These are phyloP conservation scores for Vulpes vulpes DNA, from an alignment of 2,113 vertebrate genomes.

Conservation along the genomic window DNA sequence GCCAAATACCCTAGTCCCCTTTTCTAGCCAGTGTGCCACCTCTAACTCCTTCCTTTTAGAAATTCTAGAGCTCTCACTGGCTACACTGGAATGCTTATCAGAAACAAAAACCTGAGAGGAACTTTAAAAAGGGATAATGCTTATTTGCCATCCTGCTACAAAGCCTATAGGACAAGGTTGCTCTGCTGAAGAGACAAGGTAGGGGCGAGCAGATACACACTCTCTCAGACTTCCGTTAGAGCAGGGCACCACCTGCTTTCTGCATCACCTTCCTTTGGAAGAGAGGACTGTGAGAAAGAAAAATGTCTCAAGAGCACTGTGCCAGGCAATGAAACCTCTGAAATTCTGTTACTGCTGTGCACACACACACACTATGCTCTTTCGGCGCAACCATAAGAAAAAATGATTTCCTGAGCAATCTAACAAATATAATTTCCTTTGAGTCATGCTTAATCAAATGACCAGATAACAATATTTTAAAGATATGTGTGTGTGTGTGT, in stretches of 20 bases:
- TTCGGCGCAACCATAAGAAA: constrained; percentile 1
- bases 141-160: background rate
- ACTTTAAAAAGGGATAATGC: background rate
- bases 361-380: background rate
- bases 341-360: background rate
- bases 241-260: background rate
- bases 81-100: background rate
- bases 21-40: background rate
- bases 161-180: background rate
- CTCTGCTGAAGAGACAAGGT: background rate
- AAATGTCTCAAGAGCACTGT: background rate
- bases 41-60: background rate
- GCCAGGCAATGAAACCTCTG: background rate
- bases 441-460: constrained; percentile 64
- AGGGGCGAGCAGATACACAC: rapidly evolving
- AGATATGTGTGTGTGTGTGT: background rate
- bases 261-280: background rate
- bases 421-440: background rate
- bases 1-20: background rate
- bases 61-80: background rate
- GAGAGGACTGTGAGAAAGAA: background rate
- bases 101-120: background rate
- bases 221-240: background rate
- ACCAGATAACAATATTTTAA: constrained; percentile 33
- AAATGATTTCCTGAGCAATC: constrained; percentile 61